Percentiles rank a stretch among this genome's conserved stretches.
phyloP scores from a whole-genome alignment of 2,113 vertebrate species.

The Pteruthius melanotis region DNA sequence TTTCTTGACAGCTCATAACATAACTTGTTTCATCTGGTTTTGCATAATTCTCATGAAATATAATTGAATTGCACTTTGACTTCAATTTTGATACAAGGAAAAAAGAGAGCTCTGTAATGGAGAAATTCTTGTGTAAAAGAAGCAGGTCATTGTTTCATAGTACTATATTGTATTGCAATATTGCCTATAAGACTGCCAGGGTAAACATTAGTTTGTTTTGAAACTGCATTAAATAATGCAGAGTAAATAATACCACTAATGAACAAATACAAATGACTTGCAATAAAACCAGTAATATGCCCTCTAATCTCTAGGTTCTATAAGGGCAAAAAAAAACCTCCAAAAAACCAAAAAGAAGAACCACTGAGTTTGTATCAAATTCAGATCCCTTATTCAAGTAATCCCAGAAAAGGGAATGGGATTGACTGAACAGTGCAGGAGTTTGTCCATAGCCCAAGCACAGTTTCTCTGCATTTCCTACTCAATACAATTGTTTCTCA shows the following conservation, averaged over 20 bases:
- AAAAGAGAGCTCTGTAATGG: neutral
- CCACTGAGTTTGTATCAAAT: neutral
- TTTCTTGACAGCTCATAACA: neutral
- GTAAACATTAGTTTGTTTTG: neutral
- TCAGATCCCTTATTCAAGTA: neutral
- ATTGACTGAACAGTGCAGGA: neutral
- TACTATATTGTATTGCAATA: neutral
- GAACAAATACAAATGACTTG: neutral
- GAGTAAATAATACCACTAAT: neutral
- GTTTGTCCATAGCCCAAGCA: neutral
- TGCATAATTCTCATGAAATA: neutral
- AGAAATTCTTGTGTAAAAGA: neutral
- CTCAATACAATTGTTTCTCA: neutral
- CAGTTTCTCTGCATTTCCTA: neutral
- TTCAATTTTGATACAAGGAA: neutral
- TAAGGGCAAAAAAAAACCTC: neutral
- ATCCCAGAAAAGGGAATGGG: neutral
- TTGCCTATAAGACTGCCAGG: neutral
- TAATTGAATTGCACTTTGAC: neutral
- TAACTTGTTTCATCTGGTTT: neutral
- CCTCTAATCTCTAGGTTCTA: neutral
- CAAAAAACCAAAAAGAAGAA: neutral
- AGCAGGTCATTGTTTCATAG: neutral
- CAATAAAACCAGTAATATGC: neutral
- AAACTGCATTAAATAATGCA: neutral